Base-by-base conservation (phyloP, 2,797 vertebrate species). In the Pseudomugil tenellus region DNA sequence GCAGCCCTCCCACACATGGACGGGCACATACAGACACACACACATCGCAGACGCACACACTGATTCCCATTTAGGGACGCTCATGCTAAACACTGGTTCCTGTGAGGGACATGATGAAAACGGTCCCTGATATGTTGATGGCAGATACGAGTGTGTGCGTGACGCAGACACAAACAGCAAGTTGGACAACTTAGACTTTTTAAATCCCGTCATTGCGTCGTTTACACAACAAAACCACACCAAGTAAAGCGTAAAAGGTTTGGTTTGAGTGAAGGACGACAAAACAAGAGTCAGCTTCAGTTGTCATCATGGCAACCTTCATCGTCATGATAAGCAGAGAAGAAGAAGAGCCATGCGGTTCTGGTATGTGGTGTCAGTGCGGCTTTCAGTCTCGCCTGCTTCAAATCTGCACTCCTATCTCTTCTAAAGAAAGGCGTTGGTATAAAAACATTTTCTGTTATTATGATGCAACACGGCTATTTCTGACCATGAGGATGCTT, bases 1-100 rank as follows among this genome's bases (percentile, higher is more conserved):
- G 85, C 85, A 85, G 87, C 85, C 85, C 87, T 89, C 89, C 88
- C 91, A 91, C 90, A 86, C 86, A 87, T 80, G 77, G 79, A 72
- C 79, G 60, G 77, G 57, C 86, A 74, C 79, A 29, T 77, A 72
- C 71, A 67, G 58, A 74, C 84, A 77, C 74, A 70, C 46, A 71
- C 70, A 71, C 41, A 64, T 68, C 68, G 21, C 73, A 62, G 71
- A 79, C 81, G 66, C 72, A 81, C 72, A 77, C 80, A 72, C 77
- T 26, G 77, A 86, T 80, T 89, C 79, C 64, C 80, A 80, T 89
- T 89, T 84, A 77, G 85, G 88, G 89, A 43, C 65, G 81, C 79
- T 79, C 72, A 87, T 85, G 85, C 86, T 79, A 80, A 89, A 92
- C 84, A 79, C 83, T 39, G 72, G 76, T 90, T 89, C 87, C 85